Evolutionary conservation across 2,113 vertebrate species (phyloP).

Genomic region (Azemiops feae): DNA sequence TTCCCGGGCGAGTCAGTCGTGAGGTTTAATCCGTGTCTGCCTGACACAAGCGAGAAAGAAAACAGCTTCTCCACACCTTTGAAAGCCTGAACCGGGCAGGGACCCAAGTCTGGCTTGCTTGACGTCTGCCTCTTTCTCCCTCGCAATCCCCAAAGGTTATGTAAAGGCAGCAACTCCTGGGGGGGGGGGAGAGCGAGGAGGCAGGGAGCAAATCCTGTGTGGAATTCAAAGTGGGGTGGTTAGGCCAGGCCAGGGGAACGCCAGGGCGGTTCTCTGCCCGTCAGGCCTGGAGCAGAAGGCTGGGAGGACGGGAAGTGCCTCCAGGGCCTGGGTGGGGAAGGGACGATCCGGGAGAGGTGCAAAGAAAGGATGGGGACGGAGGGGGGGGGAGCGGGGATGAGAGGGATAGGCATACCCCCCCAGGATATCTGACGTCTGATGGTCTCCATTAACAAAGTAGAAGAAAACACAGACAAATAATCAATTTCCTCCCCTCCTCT

Average conservation of each 20-base stretch:
- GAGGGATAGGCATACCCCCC: conserved; percentile 31
- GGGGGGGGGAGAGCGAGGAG: not conserved
- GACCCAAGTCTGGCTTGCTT: conserved; percentile 41
- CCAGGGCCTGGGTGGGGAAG: conserved; percentile 12
- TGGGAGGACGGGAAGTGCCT: not conserved
- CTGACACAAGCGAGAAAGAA: not conserved
- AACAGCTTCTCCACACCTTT: conserved; percentile 6
- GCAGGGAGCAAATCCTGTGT: conserved; percentile 7
- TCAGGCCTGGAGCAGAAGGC: not conserved
- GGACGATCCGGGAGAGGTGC: conserved; percentile 43
- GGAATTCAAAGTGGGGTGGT: conserved; percentile 42
- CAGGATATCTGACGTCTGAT: not conserved
- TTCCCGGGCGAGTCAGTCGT: not conserved
- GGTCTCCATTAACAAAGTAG: not conserved
- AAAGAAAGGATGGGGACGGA: not conserved
- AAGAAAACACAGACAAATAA: not conserved
- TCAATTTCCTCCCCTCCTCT: no score
- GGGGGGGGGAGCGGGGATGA: rapidly evolving
- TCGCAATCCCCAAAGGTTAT: conserved; percentile 36
- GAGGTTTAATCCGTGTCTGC: not conserved
- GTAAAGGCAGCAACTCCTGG: conserved; percentile 40
- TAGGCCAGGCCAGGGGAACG: not conserved
- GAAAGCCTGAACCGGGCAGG: not conserved
- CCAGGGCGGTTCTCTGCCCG: not conserved
- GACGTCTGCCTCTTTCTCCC: not conserved